Evolutionary conservation across 2,113 vertebrate species (phyloP).

Genomic region (Sturnus vulgaris): DNA sequence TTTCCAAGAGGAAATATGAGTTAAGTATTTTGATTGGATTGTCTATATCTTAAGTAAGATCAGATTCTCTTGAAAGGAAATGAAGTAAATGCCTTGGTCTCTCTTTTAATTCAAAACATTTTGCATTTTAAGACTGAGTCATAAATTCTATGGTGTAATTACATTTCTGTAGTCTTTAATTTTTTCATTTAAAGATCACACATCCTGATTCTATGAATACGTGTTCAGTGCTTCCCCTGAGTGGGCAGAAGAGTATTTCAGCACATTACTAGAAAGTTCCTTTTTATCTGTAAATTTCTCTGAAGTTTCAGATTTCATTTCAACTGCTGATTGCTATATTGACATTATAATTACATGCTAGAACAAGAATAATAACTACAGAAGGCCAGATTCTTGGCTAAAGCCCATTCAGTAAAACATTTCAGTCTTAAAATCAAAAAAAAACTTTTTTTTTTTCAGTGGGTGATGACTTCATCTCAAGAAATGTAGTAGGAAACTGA

Average conservation of each 20-base stretch:
- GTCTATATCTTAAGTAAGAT: conserved; percentile 1
- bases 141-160: conserved; percentile 53
- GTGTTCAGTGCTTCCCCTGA: neutral
- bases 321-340: conserved; percentile 9
- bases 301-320: conserved; percentile 31
- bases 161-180: conserved; percentile 37
- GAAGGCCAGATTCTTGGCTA: neutral
- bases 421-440: neutral
- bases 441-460: neutral
- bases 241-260: neutral
- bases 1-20: neutral
- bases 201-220: conserved; percentile 9
- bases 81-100: conserved; percentile 27
- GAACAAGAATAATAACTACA: neutral
- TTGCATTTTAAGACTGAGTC: conserved; percentile 49
- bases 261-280: neutral
- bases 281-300: conserved; percentile 9
- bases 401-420: neutral
- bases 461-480: neutral
- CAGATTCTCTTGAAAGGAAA: conserved; percentile 23
- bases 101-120: conserved; percentile 33
- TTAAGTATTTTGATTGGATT: conserved; percentile 35
- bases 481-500: neutral
- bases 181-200: conserved; percentile 61
- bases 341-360: neutral